Conservation (phyloP, 2,797 vertebrate species). For the Megalops cyprinoides region DNA sequence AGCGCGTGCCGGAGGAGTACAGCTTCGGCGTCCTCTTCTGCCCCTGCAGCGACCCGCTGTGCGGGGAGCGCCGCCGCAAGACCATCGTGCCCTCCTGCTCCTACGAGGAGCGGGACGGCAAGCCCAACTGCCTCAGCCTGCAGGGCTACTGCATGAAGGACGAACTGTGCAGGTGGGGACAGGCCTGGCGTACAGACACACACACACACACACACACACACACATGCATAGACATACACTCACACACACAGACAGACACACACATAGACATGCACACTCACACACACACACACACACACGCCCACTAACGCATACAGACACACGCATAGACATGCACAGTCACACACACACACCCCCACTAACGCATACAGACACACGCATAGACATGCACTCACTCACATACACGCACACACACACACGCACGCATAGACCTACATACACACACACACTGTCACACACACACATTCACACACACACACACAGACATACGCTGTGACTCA, state of each 20-base stretch:
- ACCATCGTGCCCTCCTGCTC: slow-evolving; percentile 93
- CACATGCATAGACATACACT: neutral
- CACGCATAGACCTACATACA: neutral
- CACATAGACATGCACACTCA: neutral
- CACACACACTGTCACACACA: neutral
- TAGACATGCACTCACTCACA: neutral
- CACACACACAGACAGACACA: neutral
- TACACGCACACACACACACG: neutral
- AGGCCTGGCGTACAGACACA: neutral
- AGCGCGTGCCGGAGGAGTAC: slow-evolving; percentile 84
- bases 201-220: neutral
- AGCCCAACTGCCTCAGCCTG: slow-evolving; percentile 86
- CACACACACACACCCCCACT: neutral
- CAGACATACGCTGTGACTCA: neutral
- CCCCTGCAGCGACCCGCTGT: slow-evolving; percentile 82
- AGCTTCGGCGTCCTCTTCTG: slow-evolving; percentile 90
- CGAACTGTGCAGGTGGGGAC: slow-evolving; percentile 65
- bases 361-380: neutral
- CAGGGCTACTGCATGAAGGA: slow-evolving; percentile 81
- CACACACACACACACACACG: neutral
- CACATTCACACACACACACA: neutral
- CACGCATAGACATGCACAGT: neutral
- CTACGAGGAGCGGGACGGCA: slow-evolving; percentile 75
- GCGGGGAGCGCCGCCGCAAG: slow-evolving; percentile 88
- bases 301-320: neutral